phyloP scores from a whole-genome alignment of 2,113 vertebrate genomes.

The Spea bombifrons region DNA sequence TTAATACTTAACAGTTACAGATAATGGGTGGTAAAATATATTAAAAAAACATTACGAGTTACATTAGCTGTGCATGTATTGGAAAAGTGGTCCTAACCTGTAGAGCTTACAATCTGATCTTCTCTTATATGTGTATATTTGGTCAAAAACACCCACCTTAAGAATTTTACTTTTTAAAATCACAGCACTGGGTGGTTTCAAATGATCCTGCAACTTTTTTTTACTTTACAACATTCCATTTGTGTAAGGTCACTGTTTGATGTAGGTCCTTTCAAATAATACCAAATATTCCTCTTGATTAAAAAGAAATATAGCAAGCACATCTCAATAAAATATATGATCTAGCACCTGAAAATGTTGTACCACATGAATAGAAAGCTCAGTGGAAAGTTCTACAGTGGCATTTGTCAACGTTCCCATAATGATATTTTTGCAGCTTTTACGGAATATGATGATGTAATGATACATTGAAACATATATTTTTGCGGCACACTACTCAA shows the following conservation, averaged over 20 bases:
- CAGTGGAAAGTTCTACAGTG: constrained; percentile 29
- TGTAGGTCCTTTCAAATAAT: constrained; percentile 29
- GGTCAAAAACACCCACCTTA: too few relatives aligned
- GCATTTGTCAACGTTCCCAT: constrained; percentile 15
- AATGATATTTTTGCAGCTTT: constrained; percentile 34
- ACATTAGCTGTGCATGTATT: too few relatives aligned
- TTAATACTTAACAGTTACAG: too few relatives aligned
- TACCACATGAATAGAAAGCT: constrained; percentile 18
- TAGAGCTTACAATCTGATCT: too few relatives aligned
- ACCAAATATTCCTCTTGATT: background rate
- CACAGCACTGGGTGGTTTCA: background rate
- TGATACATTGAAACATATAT: constrained; percentile 13
- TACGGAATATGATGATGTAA: constrained; percentile 36
- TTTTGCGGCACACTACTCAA: constrained; percentile 36
- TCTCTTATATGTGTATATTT: too few relatives aligned
- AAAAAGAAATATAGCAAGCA: constrained; percentile 1
- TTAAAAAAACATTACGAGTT: too few relatives aligned
- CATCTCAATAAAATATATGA: constrained; percentile 21
- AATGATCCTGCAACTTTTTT: background rate
- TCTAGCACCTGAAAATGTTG: constrained; percentile 4
- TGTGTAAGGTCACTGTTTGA: constrained; percentile 17
- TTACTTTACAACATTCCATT: background rate
- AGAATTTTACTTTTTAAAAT: background rate
- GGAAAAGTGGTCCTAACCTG: too few relatives aligned
- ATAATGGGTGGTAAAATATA: too few relatives aligned